Evolutionary conservation across 2,888 invertebrate genomes (phyloP).

Genomic region (Athalia circularis): DNA sequence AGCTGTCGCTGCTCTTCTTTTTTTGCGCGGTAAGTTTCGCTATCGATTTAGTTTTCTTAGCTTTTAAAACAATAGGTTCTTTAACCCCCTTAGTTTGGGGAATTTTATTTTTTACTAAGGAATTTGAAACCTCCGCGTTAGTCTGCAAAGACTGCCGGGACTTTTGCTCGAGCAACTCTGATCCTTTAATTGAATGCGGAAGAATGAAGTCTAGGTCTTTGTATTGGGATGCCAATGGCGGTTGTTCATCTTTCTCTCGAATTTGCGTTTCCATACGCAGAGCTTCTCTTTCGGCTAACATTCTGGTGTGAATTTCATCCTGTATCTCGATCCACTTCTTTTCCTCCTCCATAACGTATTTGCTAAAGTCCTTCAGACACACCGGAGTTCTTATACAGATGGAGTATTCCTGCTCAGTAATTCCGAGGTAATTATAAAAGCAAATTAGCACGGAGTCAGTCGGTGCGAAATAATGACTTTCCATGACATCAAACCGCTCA

Average conservation of each 20-base stretch:
- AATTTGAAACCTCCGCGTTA: too few species aligned
- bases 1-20: conserved; percentile 16
- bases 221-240: conserved; percentile 20
- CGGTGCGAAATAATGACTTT: conserved; percentile 57
- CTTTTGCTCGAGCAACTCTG: conserved; percentile 20
- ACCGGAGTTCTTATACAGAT: conserved; percentile 74
- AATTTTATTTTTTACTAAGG: too few species aligned
- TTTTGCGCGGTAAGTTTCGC: background rate
- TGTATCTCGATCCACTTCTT: conserved; percentile 75
- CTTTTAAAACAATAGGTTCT: background rate
- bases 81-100: background rate
- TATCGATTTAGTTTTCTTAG: conserved; percentile 3
- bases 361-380: conserved; percentile 77
- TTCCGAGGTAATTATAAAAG: conserved; percentile 55
- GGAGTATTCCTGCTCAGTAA: conserved; percentile 47
- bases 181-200: conserved; percentile 62
- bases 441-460: conserved; percentile 64
- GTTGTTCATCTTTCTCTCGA: background rate
- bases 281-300: conserved; percentile 40
- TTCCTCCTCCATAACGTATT: conserved; percentile 76
- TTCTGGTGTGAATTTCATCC: conserved; percentile 62
- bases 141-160: conserved; percentile 13
- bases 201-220: conserved; percentile 62
- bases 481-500: conserved; percentile 55
- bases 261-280: background rate